Base-by-base conservation (phyloP, 2,888 invertebrate genomes). In the Drosophila sordidapex region DNA sequence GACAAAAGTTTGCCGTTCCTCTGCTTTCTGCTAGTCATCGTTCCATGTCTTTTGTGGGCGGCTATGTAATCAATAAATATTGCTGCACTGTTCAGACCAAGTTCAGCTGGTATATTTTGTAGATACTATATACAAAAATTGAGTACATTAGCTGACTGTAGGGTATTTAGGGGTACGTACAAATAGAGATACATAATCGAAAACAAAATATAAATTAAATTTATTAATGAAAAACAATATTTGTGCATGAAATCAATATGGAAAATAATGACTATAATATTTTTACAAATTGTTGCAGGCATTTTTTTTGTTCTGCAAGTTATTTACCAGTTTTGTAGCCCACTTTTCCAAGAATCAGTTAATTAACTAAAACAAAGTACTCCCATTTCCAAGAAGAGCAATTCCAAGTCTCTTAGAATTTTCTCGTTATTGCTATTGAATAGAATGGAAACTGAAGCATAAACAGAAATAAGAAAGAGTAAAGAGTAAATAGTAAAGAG, bases 21-120 rank as follows among this genome's bases (percentile, higher is more conserved):
- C 48, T 43, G 48, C 38, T 43, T 43, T 53, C 63, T 57, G 48
- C 63, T 65, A 65, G 46, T 40, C 58, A 67, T 52, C 48, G 62
- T 74, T 70, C 62, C 65, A 8, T 66, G 69, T 58, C 70, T 72
- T 70, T 74, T 76, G 56, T 62, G 58, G 33, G n/a, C 48, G 56
- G 43, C 63, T 11, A 29, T 63, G 76, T 74, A 77, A 82, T 87
- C 88, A 86, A 90, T 90, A 89, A 90, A 88, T 85, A 76, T 75
- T 74, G 75, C 67, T 66, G 71, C 72, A 76, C 63, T 79, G 69
- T 74, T 67, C 49, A 57, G 61, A 53, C 48, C 62, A 72, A 88
- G 60, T 70, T 68, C 74, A 57, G 69, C 59, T 68, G 71, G 71
- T 76, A 72, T 73, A 66, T 64, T 70, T 68, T 69, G 54, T 53